Base-by-base conservation (phyloP, 2,888 invertebrate genomes). In the Cetonia aurata region DNA sequence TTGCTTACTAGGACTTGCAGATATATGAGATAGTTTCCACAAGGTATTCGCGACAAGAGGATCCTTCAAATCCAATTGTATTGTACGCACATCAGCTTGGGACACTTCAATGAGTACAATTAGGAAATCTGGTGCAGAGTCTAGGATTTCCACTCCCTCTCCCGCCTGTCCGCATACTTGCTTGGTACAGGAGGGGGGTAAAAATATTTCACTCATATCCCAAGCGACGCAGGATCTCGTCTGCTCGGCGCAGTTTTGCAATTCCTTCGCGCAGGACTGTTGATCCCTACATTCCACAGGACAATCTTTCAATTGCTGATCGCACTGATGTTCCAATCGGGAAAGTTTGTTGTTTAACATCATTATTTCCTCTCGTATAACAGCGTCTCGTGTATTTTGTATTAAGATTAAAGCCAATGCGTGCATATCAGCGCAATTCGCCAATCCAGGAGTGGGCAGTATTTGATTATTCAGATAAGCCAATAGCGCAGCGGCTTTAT, bases 41-140 rank as follows among this genome's bases (percentile, higher is more conserved):
- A 67, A 48, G n/a, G 6, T 8, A 0, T 3, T 0, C 3, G 56
- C 8, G 15, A 67, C 37, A 3, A 8, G 10, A 10, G 13, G 15
- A 17, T 67, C 55, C 9, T 67, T 56, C 33, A 67, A n/a, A 57
- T 67, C 56, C 10, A 67, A n/a, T 52, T 52, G 8, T 17, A 10
- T 50, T 17, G 10, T 50, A 17, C 12, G 17, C 3, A 25, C 1
- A 12, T 37, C 6, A 33, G 4, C 33, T 33, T 10, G 4, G 10
- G 37, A 8, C 37, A 37, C 6, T 37, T 37, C 37, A 8, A 3
- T 37, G 8, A 37, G 6, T 37, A 37, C 25, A 1, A 52, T 25
- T 6, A 25, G n/a, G 4, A n/a, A 12, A 9, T 52, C 52, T 85
- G n/a, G 89, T 87, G 44, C 90, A 87, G 0, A 91, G 89, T 0